A percentile compares a stretch with the other conserved stretches of the same genome.
phyloP scores from a whole-genome alignment of 1,140 invertebrate species.

The Bombus terrestris region DNA sequence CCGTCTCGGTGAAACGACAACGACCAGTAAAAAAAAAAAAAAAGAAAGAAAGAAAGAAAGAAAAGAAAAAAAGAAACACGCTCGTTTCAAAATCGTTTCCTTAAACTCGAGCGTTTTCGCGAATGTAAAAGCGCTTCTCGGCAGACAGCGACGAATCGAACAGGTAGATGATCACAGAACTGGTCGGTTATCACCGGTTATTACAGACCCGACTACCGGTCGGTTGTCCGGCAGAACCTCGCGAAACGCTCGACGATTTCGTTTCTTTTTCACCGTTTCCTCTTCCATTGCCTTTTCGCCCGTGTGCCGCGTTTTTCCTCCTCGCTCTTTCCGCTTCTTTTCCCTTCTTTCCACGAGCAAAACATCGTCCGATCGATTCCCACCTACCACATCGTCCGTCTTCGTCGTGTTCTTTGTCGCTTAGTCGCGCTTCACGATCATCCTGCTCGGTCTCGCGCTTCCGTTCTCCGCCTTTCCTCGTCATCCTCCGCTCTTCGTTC shows the following conservation, averaged over 20 bases:
- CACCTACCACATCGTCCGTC: not conserved
- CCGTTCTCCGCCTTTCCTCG: not conserved
- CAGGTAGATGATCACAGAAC: conserved; percentile 41
- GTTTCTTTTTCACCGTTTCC: not conserved
- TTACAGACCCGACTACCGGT: conserved; percentile 42
- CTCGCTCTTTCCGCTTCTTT: not conserved
- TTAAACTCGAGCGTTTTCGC: conserved; percentile 49
- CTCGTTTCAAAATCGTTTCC: not conserved
- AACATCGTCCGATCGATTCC: conserved; percentile 28
- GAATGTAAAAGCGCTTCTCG: not conserved
- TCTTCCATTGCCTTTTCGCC: not conserved
- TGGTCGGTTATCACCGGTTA: conserved; percentile 58
- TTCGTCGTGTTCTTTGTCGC: conserved; percentile 11
- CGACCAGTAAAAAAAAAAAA: not conserved
- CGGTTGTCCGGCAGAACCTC: conserved; percentile 20
- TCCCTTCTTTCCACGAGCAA: not conserved
- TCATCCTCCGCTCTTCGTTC: conserved; percentile 12
- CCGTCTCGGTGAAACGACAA: not conserved
- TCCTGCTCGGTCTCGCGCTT: not conserved
- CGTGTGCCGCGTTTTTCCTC: no score
- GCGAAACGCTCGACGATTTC: conserved; percentile 1
- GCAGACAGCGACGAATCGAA: conserved; percentile 27
- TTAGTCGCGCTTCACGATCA: conserved; percentile 17
- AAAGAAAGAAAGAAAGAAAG: no score
- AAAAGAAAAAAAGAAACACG: not conserved